phyloP scores from a whole-genome alignment of 2,888 invertebrate species.

The Lysandra bellargus region DNA sequence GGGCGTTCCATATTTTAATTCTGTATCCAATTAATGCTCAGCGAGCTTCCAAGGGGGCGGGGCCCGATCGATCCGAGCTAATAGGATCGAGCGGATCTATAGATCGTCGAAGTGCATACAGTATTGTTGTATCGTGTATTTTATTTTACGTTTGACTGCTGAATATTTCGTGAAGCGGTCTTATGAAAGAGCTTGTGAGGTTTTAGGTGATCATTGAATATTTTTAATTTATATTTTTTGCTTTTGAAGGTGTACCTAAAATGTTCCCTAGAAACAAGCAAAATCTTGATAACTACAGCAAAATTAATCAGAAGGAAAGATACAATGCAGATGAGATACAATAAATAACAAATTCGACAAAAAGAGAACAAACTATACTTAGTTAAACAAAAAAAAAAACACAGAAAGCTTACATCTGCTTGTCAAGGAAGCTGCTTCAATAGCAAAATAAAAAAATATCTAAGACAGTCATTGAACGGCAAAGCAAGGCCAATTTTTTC shows the following conservation, averaged over 20 bases:
- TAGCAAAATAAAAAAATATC: too few species aligned
- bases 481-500: too few species aligned
- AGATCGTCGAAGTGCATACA: constrained; percentile 67
- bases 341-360: too few species aligned
- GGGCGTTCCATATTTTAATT: constrained; percentile 71
- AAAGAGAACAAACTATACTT: too few species aligned
- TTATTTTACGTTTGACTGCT: constrained; percentile 73
- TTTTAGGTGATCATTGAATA: constrained; percentile 19
- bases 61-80: constrained; percentile 67
- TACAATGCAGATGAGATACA: too few species aligned
- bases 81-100: constrained; percentile 78
- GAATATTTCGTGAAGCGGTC: constrained; percentile 62
- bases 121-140: constrained; percentile 75
- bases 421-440: too few species aligned
- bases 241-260: not conserved
- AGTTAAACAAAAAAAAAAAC: too few species aligned
- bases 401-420: too few species aligned
- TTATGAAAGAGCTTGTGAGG: constrained; percentile 46
- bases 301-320: too few species aligned
- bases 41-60: constrained; percentile 75
- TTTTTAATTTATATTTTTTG: not conserved
- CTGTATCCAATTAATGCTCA: constrained; percentile 78
- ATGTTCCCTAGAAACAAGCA: not conserved
- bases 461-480: too few species aligned
- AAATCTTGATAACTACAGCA: not conserved